These are phyloP conservation scores for Eurosta solidaginis DNA, from an alignment of 1,140 invertebrate genomes.

Conservation along the genomic window DNA sequence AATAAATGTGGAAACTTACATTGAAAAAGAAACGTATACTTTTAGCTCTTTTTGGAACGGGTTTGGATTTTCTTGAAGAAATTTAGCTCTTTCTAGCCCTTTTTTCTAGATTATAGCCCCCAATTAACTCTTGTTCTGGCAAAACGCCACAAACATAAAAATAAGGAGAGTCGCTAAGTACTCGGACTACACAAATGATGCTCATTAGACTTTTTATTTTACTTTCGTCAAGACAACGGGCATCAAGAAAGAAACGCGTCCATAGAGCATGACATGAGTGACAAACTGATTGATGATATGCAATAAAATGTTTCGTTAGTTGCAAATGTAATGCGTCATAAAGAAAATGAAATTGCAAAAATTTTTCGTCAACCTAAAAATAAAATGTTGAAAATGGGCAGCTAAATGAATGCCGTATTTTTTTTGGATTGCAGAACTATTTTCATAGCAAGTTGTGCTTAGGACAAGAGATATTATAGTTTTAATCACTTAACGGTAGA, in stretches of 20 bases:
- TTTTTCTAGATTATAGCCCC: too few relatives aligned
- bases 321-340: slow-evolving; percentile 31
- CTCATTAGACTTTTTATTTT: not conserved
- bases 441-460: too few relatives aligned
- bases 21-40: too few relatives aligned
- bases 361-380: not conserved
- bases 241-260: not conserved
- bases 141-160: too few relatives aligned
- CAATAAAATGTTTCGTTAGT: slow-evolving; percentile 32
- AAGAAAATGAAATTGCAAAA: not conserved
- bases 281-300: slow-evolving; percentile 32
- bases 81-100: too few relatives aligned
- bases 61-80: too few relatives aligned
- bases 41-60: too few relatives aligned
- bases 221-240: not conserved
- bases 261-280: not conserved
- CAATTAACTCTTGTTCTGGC: too few relatives aligned
- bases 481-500: too few relatives aligned
- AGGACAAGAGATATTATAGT: too few relatives aligned
- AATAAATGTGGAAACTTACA: too few relatives aligned
- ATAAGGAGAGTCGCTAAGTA: not conserved
- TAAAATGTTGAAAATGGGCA: not conserved
- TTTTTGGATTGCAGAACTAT: too few relatives aligned
- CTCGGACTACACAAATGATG: not conserved
- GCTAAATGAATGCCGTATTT: not conserved